A percentile compares a stretch with the other conserved stretches of the same genome.
These are phyloP conservation scores for Tortrix viridana DNA, from an alignment of 2,888 invertebrate genomes.

Conservation along the genomic window DNA sequence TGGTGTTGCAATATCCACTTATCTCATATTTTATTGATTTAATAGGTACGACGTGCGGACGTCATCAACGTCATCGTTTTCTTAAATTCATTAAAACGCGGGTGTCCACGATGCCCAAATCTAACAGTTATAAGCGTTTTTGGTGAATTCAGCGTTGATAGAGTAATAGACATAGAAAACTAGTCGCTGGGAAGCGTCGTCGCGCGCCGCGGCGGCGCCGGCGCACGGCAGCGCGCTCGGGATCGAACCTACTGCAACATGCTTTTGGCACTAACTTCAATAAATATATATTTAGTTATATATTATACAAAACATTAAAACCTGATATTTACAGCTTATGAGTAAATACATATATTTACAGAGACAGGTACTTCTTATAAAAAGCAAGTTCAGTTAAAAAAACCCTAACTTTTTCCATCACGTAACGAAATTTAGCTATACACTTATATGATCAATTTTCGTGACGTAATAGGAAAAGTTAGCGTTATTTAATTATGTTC, in stretches of 20 bases:
- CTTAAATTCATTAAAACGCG: conserved; percentile 45
- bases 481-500: conserved; percentile 50
- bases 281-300: conserved; percentile 70
- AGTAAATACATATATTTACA: conserved; percentile 67
- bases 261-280: conserved; percentile 83
- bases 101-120: conserved; percentile 51
- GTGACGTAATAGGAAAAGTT: conserved; percentile 51
- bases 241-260: conserved; percentile 59
- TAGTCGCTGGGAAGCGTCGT: conserved; percentile 39
- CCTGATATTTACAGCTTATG: conserved; percentile 78
- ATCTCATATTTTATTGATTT: conserved; percentile 22
- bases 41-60: conserved; percentile 39
- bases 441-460: too few species aligned
- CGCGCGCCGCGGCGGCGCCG: too few species aligned
- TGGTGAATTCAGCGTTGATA: conserved; percentile 58
- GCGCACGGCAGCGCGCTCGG: conserved; percentile 53
- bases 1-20: conserved; percentile 29
- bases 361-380: conserved; percentile 46
- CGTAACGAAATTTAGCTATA: too few species aligned
- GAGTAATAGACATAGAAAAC: conserved; percentile 42
- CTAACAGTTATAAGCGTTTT: conserved; percentile 69
- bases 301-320: conserved; percentile 72
- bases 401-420: too few species aligned
- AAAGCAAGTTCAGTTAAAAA: conserved; percentile 51
- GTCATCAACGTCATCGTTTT: not conserved